Percentiles rank a stretch among this genome's conserved stretches.
Conservation (phyloP, 2,113 vertebrate species). For the Chamaea fasciata region DNA sequence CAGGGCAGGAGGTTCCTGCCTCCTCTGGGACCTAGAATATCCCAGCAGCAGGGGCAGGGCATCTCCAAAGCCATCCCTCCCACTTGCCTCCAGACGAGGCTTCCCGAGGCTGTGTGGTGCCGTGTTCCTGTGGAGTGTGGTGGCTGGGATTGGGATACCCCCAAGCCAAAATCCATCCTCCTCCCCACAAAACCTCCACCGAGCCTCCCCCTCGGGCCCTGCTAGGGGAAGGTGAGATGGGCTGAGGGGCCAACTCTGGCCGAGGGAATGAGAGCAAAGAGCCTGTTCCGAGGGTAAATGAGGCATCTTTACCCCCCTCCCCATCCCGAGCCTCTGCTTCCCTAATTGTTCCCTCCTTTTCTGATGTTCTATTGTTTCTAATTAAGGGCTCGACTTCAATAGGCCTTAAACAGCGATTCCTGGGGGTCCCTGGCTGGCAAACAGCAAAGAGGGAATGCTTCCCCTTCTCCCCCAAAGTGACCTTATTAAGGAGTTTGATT, state of each 20-base stretch:
- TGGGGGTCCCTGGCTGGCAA: background rate
- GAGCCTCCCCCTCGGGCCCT: background rate
- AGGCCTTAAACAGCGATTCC: conserved; percentile 1
- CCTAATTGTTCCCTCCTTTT: background rate
- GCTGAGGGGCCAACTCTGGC: background rate
- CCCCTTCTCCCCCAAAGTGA: background rate
- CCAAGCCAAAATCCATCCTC: fast-evolving
- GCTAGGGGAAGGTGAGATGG: background rate
- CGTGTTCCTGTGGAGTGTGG: fast-evolving
- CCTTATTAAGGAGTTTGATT: conserved; percentile 37
- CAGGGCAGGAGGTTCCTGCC: background rate
- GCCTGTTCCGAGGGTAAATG: background rate
- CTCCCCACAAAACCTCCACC: background rate
- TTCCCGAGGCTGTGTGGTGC: background rate
- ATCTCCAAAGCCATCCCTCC: background rate
- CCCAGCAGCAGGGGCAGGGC: background rate
- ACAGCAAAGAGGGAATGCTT: background rate
- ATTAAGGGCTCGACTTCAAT: conserved; percentile 39
- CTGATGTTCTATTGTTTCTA: conserved; percentile 16
- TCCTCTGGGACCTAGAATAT: background rate
- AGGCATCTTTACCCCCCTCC: background rate
- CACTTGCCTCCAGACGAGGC: fast-evolving
- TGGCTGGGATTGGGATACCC: fast-evolving
- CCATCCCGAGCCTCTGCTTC: background rate
- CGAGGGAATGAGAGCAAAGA: background rate